Evolutionary conservation across 2,888 invertebrate species (phyloP), one percentile per base, ranked within the genome.

Genomic region (Lapara coniferarum): DNA sequence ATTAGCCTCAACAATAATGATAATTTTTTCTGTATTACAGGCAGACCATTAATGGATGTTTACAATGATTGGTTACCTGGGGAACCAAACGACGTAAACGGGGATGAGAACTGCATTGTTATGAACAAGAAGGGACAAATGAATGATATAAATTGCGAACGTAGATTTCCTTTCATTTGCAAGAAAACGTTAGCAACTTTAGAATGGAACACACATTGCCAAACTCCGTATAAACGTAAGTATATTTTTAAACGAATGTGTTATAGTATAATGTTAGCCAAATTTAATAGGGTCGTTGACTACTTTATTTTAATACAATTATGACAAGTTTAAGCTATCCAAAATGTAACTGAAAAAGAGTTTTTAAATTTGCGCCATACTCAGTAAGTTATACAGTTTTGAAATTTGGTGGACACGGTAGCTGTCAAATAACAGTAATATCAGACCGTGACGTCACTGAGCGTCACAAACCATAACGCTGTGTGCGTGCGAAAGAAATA

Each of bases 61-160:
- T 91, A 86, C 71, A 77, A 79, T 69, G 80, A 78, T n/a, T 91
- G 90, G 89, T 79, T 77, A 1, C 78, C 80, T 0, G 87, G 87
- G 0, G 89, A 91, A 56, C 90, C 91, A 0, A 88, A 91, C 67
- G 78, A 89, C 72, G 75, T 68, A 0, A 76, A 74, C 10, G 83
- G 84, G 0, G 70, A 55, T 0, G 89, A 91, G 66, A 82, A 85
- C 71, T 91, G 91, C 67, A 83, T 89, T 10, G 73, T 82, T 16
- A 55, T 87, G 70, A 73, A 78, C 0, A 71, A 71, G 4, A 78
- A 81, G 5, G 82, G 84, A 0, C 72, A 70, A 8, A 72, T 87
- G 51, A 86, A 86, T 67, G 89, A 89, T 46, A 82, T 82, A 25
- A 73, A 73, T 2, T 89, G 89, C 68, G 72, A 71, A 4, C 74